phyloP scores from a whole-genome alignment of 2,797 vertebrate species.

The Sternarchorhynchus goeldii region DNA sequence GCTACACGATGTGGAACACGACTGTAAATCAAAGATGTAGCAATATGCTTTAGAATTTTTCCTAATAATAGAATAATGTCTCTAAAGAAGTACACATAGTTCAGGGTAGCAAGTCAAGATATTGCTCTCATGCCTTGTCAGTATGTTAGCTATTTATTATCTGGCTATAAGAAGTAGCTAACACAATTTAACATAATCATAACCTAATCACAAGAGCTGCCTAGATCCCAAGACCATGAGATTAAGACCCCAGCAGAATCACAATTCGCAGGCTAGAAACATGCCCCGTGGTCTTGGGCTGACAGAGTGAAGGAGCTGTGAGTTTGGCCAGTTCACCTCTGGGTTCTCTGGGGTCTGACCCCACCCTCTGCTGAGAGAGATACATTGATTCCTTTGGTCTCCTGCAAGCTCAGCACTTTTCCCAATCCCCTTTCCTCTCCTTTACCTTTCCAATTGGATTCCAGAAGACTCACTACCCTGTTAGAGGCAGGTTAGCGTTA shows the following conservation, averaged over 20 bases:
- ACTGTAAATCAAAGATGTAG: too few relatives aligned
- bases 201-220: background rate
- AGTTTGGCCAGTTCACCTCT: slow-evolving; percentile 11
- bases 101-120: too few relatives aligned
- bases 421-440: slow-evolving; percentile 17
- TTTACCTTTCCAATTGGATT: background rate
- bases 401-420: slow-evolving; percentile 36
- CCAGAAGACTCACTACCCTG: slow-evolving; percentile 19
- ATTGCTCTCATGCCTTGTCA: too few relatives aligned
- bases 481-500: slow-evolving; percentile 22
- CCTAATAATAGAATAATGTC: too few relatives aligned
- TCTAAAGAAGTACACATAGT: too few relatives aligned
- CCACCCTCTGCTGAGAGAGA: slow-evolving; percentile 1
- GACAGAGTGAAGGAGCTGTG: slow-evolving; percentile 11
- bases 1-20: too few relatives aligned
- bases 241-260: background rate
- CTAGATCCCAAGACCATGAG: background rate
- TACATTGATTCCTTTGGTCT: slow-evolving; percentile 26
- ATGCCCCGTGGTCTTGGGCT: background rate
- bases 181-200: background rate
- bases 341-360: slow-evolving; percentile 9
- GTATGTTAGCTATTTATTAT: too few relatives aligned
- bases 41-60: too few relatives aligned
- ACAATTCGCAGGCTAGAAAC: background rate
- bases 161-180: background rate